Evolutionary conservation across 2,797 vertebrate genomes (phyloP).

Genomic region (Gambelia wislizenii): DNA sequence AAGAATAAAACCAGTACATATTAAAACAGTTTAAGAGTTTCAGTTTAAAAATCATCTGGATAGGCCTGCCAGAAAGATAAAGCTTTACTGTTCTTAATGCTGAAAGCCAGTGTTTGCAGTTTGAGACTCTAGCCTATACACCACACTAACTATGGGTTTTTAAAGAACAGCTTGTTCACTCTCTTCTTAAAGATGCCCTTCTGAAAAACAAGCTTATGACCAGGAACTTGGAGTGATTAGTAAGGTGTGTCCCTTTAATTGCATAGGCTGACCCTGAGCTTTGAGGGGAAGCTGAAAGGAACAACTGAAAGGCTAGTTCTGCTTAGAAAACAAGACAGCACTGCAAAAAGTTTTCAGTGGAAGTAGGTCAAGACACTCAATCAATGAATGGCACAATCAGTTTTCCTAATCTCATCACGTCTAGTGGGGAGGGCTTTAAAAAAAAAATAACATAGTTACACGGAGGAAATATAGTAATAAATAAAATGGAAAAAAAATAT

Average conservation of each 20-base stretch:
- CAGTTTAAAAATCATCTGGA: too few species aligned
- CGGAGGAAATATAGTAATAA: rapidly evolving
- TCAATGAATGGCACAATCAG: neutral
- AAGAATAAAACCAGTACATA: too few species aligned
- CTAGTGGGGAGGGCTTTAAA: neutral
- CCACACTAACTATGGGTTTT: too few species aligned
- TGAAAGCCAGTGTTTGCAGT: too few species aligned
- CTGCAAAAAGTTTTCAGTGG: neutral
- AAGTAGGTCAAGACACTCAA: neutral
- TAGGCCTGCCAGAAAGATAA: too few species aligned
- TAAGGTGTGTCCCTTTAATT: rapidly evolving
- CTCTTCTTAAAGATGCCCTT: neutral
- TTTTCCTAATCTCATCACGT: neutral
- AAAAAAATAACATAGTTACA: neutral
- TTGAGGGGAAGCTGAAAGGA: neutral
- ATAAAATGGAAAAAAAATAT: too few species aligned
- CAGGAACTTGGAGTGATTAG: neutral
- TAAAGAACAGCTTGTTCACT: neutral
- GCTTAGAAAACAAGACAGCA: neutral
- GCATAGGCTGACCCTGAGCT: too few species aligned
- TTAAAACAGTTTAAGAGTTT: too few species aligned
- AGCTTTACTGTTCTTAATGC: too few species aligned
- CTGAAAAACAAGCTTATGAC: neutral
- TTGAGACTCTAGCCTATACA: too few species aligned
- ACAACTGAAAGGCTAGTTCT: neutral